phyloP scores from a whole-genome alignment of 2,888 invertebrate species.

The Troilus luridus region DNA sequence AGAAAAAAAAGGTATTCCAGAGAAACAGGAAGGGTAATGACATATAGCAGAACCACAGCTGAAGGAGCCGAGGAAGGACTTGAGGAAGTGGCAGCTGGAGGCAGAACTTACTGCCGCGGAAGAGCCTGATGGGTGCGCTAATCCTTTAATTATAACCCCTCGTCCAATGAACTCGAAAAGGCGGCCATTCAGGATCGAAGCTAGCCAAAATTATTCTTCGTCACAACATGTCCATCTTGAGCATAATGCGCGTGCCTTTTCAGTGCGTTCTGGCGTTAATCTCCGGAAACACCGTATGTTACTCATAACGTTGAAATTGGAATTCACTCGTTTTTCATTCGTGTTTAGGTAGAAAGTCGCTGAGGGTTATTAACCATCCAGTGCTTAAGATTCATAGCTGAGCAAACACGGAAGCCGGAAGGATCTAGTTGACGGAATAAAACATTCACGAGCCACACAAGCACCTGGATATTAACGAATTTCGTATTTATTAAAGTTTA shows the following conservation, averaged over 20 bases:
- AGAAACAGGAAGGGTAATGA: neutral
- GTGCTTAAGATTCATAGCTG: neutral
- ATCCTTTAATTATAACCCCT: neutral
- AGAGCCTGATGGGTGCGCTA: neutral
- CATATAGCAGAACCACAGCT: neutral
- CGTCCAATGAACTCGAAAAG: neutral
- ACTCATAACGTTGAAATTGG: neutral
- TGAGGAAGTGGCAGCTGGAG: neutral
- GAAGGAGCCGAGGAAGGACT: neutral
- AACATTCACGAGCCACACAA: neutral
- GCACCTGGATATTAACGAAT: neutral
- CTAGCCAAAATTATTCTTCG: slow-evolving; percentile 21
- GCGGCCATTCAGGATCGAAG: neutral
- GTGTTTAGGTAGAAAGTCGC: neutral
- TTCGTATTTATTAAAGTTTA: neutral
- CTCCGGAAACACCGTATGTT: neutral
- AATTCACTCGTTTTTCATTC: neutral
- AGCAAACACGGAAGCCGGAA: neutral
- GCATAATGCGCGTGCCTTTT: neutral
- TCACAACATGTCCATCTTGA: neutral
- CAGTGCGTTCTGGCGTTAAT: neutral
- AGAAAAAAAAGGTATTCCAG: too few species aligned
- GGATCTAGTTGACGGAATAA: neutral
- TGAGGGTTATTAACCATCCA: neutral
- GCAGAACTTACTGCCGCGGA: neutral